phyloP scores from a whole-genome alignment of 2,113 vertebrate species.

The Anolis sagrei region DNA sequence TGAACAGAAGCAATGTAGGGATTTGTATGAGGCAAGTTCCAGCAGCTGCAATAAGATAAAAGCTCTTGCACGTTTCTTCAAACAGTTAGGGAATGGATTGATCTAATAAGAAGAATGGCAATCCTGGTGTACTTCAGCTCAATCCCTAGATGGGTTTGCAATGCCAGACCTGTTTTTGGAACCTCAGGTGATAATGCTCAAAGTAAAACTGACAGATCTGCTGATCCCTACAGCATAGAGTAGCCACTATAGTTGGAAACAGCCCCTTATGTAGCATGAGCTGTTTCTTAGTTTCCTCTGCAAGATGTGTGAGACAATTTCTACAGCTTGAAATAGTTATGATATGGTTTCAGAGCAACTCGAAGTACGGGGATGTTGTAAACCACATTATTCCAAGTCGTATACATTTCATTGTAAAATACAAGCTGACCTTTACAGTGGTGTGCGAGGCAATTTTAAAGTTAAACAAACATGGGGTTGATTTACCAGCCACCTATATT shows the following conservation, averaged over 20 bases:
- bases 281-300: conserved; percentile 3
- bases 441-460: neutral
- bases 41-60: no score
- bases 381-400: neutral
- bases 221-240: neutral
- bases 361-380: neutral
- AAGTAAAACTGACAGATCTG: no score
- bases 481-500: neutral
- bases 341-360: neutral
- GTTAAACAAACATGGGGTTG: neutral
- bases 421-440: neutral
- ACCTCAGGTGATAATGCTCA: no score
- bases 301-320: neutral
- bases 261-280: neutral
- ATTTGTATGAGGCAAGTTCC: no score
- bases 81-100: no score
- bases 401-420: neutral
- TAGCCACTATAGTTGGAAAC: neutral
- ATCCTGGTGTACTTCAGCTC: no score
- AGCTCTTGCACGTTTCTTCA: no score
- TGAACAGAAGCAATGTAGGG: no score
- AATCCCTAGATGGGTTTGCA: no score
- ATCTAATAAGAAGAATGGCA: no score
- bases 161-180: no score
- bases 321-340: neutral